Percentiles rank a stretch among this genome's conserved stretches.
phyloP scores from a whole-genome alignment of 2,888 invertebrate genomes.

The Biston betularia region DNA sequence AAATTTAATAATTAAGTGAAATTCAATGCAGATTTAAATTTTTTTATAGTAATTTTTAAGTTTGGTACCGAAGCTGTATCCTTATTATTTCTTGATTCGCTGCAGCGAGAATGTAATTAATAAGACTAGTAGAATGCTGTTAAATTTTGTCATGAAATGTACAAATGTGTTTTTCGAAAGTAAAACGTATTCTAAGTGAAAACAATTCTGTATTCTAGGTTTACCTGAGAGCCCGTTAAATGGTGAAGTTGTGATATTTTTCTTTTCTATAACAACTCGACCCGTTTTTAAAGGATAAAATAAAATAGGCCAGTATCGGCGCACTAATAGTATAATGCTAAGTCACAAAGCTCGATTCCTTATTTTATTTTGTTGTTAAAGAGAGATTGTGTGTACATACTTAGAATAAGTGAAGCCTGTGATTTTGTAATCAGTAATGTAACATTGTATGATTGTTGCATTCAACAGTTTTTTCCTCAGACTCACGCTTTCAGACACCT shows the following conservation, averaged over 20 bases:
- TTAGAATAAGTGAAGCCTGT: conserved; percentile 83
- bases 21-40: conserved; percentile 81
- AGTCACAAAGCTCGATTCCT: conserved; percentile 81
- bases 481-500: conserved; percentile 48
- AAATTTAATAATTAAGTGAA: conserved; percentile 82
- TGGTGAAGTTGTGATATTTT: conserved; percentile 85
- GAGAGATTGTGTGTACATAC: conserved; percentile 84
- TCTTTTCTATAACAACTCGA: conserved; percentile 62
- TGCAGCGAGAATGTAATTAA: conserved; percentile 73
- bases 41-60: conserved; percentile 77
- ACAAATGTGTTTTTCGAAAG: conserved; percentile 85
- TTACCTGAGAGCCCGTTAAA: conserved; percentile 73
- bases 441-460: conserved; percentile 68
- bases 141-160: conserved; percentile 86
- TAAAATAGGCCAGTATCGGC: conserved; percentile 55
- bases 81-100: conserved; percentile 67
- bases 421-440: conserved; percentile 74
- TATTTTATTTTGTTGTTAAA: conserved; percentile 70
- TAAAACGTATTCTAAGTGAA: conserved; percentile 83
- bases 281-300: conserved; percentile 56
- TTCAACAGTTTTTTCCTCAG: conserved; percentile 57
- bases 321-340: conserved; percentile 68
- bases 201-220: conserved; percentile 82
- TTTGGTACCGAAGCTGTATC: conserved; percentile 80
- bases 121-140: conserved; percentile 84